Evolutionary conservation across 2,113 vertebrate genomes (phyloP).

Genomic region (Cariama cristata): DNA sequence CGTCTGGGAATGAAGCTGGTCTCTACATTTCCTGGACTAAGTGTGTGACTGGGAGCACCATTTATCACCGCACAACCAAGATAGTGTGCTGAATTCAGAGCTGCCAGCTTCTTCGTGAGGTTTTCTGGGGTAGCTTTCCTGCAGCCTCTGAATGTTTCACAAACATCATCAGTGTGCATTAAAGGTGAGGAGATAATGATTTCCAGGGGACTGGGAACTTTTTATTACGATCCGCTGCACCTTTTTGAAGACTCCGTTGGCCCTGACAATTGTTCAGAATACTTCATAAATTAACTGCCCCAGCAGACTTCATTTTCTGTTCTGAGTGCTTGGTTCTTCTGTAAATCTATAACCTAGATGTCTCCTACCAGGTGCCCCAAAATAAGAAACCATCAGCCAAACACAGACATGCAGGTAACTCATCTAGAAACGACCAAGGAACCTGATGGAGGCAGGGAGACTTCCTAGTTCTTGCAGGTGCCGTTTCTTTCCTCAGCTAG

Average conservation of each 20-base stretch:
- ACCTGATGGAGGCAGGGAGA: not conserved
- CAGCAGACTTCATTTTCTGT: not conserved
- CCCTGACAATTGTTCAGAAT: not conserved
- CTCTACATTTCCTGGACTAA: not conserved
- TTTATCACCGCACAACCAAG: not conserved
- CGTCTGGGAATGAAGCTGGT: not conserved
- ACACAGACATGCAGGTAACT: not conserved
- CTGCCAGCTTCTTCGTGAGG: not conserved
- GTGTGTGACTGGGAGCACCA: not conserved
- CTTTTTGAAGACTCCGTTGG: not conserved
- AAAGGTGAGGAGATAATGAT: not conserved
- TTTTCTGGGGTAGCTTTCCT: not conserved
- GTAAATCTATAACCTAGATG: not conserved
- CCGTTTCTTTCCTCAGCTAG: not conserved
- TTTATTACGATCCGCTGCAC: not conserved
- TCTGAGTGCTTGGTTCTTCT: not conserved
- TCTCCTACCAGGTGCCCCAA: not conserved
- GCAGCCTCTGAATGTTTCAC: not conserved
- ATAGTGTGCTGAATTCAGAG: rapidly evolving
- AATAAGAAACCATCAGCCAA: not conserved
- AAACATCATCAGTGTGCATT: not conserved
- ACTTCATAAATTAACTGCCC: not conserved
- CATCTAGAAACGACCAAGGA: not conserved
- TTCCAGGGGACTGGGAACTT: not conserved
- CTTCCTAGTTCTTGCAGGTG: not conserved